Conservation (phyloP, 2,797 vertebrate genomes). For the Chrosomus eos region DNA sequence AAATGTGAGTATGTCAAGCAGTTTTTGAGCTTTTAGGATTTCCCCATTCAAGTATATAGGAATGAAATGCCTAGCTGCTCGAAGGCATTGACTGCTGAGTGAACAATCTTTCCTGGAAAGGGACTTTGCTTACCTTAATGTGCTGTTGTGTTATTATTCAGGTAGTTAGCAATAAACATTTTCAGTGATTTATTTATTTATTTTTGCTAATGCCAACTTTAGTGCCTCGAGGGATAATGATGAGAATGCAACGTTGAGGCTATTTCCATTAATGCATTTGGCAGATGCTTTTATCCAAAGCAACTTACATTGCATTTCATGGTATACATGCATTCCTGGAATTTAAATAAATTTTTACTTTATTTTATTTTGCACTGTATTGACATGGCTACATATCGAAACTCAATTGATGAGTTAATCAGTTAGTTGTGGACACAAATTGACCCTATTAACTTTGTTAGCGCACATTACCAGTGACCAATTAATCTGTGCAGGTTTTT, state of each 20-base stretch:
- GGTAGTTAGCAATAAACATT: neutral
- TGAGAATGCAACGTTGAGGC: neutral
- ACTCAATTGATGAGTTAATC: neutral
- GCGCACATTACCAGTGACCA: no score
- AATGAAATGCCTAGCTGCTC: neutral
- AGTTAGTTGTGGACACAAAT: no score
- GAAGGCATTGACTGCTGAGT: neutral
- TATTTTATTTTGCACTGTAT: neutral
- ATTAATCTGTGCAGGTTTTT: no score
- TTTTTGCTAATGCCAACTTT: neutral
- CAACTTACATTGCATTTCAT: neutral
- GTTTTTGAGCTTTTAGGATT: neutral
- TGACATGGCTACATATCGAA: neutral
- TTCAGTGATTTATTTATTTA: neutral
- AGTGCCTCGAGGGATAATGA: neutral
- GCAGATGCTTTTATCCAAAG: neutral
- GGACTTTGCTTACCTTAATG: neutral
- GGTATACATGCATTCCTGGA: neutral
- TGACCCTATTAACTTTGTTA: no score
- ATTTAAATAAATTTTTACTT: neutral
- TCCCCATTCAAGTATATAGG: neutral
- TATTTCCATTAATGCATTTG: neutral
- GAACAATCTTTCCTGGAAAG: neutral
- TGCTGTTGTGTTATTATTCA: neutral
- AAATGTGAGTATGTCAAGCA: neutral